Evolutionary conservation across 2,113 vertebrate genomes (phyloP).

Genomic region (Thermophis baileyi): DNA sequence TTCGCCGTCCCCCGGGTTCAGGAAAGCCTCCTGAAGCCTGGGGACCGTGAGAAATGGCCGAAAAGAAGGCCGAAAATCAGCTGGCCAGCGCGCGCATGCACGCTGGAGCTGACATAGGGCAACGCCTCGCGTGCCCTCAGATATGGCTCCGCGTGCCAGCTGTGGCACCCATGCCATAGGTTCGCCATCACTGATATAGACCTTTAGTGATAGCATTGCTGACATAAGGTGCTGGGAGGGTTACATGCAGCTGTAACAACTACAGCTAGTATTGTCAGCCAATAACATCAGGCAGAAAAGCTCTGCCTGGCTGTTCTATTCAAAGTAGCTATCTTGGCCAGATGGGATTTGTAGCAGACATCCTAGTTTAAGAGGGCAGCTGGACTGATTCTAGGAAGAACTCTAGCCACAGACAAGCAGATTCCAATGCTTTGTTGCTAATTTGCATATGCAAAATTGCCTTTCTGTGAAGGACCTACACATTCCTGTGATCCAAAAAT

Average conservation of each 20-base stretch:
- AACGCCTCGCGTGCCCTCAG: too few relatives aligned
- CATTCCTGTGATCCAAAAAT: not conserved
- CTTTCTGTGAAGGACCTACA: not conserved
- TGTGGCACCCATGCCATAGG: too few relatives aligned
- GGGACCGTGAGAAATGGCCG: too few relatives aligned
- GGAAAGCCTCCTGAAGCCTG: too few relatives aligned
- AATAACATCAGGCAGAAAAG: not conserved
- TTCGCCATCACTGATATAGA: too few relatives aligned
- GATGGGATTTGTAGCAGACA: not conserved
- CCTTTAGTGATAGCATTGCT: not conserved
- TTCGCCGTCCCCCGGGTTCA: too few relatives aligned
- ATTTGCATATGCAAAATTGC: not conserved
- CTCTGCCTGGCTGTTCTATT: not conserved
- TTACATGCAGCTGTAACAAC: not conserved
- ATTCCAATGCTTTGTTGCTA: not conserved
- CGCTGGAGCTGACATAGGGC: too few relatives aligned
- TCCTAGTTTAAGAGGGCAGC: not conserved
- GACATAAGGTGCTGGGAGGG: not conserved
- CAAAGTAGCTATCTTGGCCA: not conserved
- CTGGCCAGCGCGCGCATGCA: too few relatives aligned
- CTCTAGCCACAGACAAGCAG: not conserved
- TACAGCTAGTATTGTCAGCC: not conserved
- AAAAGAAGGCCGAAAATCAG: too few relatives aligned
- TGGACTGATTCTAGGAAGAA: not conserved
- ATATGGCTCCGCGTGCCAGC: too few relatives aligned